Evolutionary conservation across 2,113 vertebrate species (phyloP).

Genomic region (Laticauda laticaudata): DNA sequence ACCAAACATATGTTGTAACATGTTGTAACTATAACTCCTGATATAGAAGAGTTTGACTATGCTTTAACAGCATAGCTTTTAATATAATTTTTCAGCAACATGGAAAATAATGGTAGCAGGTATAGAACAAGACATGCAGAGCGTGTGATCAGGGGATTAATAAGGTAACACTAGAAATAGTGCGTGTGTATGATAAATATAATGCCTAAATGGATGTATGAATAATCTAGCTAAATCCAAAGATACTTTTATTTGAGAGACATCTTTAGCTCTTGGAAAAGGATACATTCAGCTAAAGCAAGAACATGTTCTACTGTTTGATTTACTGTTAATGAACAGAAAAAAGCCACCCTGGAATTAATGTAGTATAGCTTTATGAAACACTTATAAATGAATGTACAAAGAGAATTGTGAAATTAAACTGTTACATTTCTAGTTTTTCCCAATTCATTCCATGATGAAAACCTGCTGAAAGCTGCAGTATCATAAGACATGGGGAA

Average conservation of each 20-base stretch:
- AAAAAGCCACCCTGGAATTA: background rate
- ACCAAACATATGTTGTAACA: background rate
- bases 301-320: background rate
- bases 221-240: background rate
- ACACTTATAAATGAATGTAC: background rate
- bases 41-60: background rate
- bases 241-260: background rate
- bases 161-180: background rate
- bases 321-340: background rate
- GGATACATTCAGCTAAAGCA: background rate
- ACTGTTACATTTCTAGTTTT: background rate
- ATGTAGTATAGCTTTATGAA: background rate
- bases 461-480: background rate
- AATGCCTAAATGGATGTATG: background rate
- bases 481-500: background rate
- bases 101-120: background rate
- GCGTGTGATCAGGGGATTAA: background rate
- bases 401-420: background rate
- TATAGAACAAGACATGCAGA: background rate
- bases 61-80: background rate
- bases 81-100: background rate
- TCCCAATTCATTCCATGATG: background rate
- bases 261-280: background rate
- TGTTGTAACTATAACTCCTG: background rate
- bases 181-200: background rate